A percentile compares a stretch with the other conserved stretches of the same genome.
These are phyloP conservation scores for Ophiothrix spiculata DNA, from an alignment of 35 echinoderm and acorn worm genomes.

Conservation along the genomic window DNA sequence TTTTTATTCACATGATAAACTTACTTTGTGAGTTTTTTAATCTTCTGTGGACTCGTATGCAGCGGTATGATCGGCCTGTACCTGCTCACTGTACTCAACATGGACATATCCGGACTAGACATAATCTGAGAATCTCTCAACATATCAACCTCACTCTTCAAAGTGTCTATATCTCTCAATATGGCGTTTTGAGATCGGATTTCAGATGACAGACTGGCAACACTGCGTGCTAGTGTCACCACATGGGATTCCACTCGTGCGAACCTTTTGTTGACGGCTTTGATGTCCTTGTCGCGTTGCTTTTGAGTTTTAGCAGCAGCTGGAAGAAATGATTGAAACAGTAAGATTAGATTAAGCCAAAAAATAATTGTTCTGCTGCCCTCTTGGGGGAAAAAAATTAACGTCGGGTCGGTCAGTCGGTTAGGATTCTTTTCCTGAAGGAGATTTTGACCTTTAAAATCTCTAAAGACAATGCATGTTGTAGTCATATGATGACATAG, in stretches of 20 bases:
- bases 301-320: constrained; percentile 32
- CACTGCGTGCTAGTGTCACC: constrained; percentile 94
- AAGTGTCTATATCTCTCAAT: constrained; percentile 55
- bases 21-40: constrained; percentile 97
- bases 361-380: too few relatives aligned
- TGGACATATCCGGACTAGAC: not conserved
- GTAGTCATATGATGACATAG: too few relatives aligned
- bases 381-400: too few relatives aligned
- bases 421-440: too few relatives aligned
- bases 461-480: too few relatives aligned
- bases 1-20: too few relatives aligned
- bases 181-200: constrained; percentile 76
- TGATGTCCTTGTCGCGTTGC: constrained; percentile 84
- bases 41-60: constrained; percentile 73
- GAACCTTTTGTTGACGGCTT: constrained; percentile 78
- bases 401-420: too few relatives aligned
- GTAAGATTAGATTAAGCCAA: not conserved
- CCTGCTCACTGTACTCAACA: constrained; percentile 4
- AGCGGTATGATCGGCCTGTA: constrained; percentile 44
- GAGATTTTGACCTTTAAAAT: too few relatives aligned
- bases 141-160: constrained; percentile 65
- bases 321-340: not conserved
- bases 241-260: constrained; percentile 89
- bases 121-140: constrained; percentile 50
- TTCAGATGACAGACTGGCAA: constrained; percentile 92